Conservation (phyloP, 2,113 vertebrate genomes). For the Callospermophilus lateralis region DNA sequence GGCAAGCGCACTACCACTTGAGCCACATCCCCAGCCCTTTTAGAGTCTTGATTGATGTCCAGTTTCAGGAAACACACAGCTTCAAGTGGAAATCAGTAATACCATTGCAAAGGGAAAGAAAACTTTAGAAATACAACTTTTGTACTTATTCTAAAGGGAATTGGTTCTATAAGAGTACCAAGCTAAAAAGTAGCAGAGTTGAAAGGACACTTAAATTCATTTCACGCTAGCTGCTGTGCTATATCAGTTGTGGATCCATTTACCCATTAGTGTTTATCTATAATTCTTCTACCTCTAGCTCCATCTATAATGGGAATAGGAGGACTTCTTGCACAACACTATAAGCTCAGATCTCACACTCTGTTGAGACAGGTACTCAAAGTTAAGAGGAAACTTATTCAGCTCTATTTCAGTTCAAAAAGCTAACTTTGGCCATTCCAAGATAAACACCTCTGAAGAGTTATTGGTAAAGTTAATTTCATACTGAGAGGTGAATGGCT, state of each 20-base stretch:
- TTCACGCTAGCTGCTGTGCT: not conserved
- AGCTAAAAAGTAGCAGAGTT: conserved; percentile 16
- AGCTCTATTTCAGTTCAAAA: conserved; percentile 62
- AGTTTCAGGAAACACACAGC: not conserved
- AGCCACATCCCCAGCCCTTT: too few relatives aligned
- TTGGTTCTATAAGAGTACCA: not conserved
- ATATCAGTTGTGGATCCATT: not conserved
- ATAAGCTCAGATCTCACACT: conserved; percentile 32
- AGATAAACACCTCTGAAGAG: conserved; percentile 52
- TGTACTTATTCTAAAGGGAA: conserved; percentile 50
- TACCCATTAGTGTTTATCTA: conserved; percentile 32
- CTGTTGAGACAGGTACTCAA: conserved; percentile 57
- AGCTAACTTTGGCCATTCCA: not conserved
- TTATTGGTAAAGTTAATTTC: conserved; percentile 41
- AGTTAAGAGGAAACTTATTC: conserved; percentile 65
- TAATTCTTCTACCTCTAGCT: conserved; percentile 55
- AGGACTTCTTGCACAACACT: not conserved
- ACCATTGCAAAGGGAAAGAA: conserved; percentile 27
- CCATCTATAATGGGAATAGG: not conserved
- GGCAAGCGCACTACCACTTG: too few relatives aligned
- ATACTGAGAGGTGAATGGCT: not conserved
- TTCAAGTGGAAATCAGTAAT: conserved; percentile 61
- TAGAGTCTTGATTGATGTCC: conserved; percentile 14
- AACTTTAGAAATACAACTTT: conserved; percentile 44
- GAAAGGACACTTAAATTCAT: conserved; percentile 42